Evolutionary conservation across 2,888 invertebrate species (phyloP).

Genomic region (Yponomeuta cagnagella): DNA sequence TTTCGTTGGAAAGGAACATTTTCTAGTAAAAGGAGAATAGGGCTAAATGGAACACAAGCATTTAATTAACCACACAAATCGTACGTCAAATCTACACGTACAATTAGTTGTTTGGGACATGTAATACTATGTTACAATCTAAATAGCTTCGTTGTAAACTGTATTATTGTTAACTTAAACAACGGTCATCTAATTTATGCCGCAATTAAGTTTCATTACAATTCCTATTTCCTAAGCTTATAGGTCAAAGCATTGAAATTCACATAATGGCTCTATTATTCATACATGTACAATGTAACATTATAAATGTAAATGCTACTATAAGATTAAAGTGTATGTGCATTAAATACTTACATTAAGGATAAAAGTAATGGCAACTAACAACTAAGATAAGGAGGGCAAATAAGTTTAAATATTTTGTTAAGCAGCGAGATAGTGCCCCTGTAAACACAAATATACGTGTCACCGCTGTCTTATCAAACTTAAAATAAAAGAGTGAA

Average conservation of each 20-base stretch:
- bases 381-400: background rate
- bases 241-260: background rate
- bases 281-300: background rate
- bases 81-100: background rate
- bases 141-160: background rate
- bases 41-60: background rate
- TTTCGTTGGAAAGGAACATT: background rate
- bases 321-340: background rate
- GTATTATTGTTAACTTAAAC: conserved; percentile 1
- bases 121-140: background rate
- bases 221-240: background rate
- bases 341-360: background rate
- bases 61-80: background rate
- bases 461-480: background rate
- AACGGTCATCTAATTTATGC: conserved; percentile 4
- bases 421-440: background rate
- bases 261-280: conserved; percentile 8
- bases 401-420: background rate
- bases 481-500: background rate
- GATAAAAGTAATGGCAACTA: background rate
- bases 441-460: background rate
- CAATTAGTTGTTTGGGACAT: background rate
- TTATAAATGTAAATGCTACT: background rate
- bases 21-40: background rate
- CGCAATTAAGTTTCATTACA: background rate